Percentiles rank a stretch among this genome's conserved stretches.
phyloP scores from a whole-genome alignment of 2,888 invertebrate species.

The Zeuzera pyrina region DNA sequence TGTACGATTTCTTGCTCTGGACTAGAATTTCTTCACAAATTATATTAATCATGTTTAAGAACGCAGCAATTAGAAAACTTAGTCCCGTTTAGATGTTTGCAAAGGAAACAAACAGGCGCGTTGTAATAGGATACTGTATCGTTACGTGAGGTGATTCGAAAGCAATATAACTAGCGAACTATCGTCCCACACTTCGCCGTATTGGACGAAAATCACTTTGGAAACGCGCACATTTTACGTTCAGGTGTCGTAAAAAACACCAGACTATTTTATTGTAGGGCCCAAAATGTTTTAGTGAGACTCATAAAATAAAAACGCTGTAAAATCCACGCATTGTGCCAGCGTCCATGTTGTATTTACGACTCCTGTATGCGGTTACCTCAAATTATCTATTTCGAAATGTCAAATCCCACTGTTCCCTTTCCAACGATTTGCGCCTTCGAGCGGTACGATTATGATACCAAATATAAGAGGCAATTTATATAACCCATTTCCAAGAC shows the following conservation, averaged over 20 bases:
- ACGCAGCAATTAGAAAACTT: conserved; percentile 21
- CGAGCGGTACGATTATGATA: no score
- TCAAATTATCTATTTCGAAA: conserved; percentile 33
- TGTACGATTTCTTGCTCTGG: no score
- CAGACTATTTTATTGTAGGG: conserved; percentile 56
- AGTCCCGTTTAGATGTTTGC: conserved; percentile 24
- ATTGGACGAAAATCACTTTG: conserved; percentile 46
- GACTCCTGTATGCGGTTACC: conserved; percentile 14
- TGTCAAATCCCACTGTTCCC: no score
- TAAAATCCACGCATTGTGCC: conserved; percentile 61
- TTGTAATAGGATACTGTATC: conserved; percentile 5
- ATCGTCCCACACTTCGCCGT: conserved; percentile 23
- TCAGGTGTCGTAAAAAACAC: conserved; percentile 55
- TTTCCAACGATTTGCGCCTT: no score
- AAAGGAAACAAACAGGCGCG: conserved; percentile 17
- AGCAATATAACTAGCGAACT: conserved; percentile 21
- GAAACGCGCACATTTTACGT: conserved; percentile 38
- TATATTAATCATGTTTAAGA: no score
- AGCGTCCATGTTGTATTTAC: conserved; percentile 46
- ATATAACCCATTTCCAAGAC: no score
- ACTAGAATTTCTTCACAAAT: no score
- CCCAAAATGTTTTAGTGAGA: conserved; percentile 56
- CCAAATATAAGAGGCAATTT: no score
- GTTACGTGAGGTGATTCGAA: conserved; percentile 16
- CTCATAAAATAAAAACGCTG: conserved; percentile 61